Evolutionary conservation across 2,113 vertebrate genomes (phyloP).

Genomic region (Daboia siamensis): DNA sequence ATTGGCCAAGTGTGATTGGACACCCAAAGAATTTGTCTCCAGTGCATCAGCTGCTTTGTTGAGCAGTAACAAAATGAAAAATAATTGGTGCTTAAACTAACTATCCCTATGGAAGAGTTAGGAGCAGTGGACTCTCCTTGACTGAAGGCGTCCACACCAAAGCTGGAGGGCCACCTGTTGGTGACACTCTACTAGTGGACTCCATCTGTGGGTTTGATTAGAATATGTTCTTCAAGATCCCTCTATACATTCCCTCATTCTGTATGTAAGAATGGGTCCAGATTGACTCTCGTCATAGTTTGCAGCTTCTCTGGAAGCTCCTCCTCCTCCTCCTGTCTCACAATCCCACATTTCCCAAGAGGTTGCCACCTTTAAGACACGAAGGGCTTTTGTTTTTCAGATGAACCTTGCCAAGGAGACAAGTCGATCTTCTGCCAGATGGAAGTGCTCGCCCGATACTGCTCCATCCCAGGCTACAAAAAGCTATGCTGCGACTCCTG

Average conservation of each 20-base stretch:
- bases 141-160: neutral
- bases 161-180: neutral
- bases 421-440: constrained; percentile 98
- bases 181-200: neutral
- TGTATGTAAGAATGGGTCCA: neutral
- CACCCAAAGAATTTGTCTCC: neutral
- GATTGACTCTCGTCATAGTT: neutral
- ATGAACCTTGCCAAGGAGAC: constrained; percentile 89
- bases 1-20: neutral
- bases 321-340: neutral
- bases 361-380: rapidly evolving
- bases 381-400: constrained; percentile 69
- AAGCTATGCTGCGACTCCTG: constrained; percentile 94
- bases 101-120: neutral
- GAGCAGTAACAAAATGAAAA: neutral
- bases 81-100: neutral
- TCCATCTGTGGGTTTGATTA: neutral
- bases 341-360: neutral
- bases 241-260: neutral
- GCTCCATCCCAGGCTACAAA: constrained; percentile 93
- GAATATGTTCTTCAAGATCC: neutral
- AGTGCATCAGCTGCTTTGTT: neutral
- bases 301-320: neutral
- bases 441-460: constrained; percentile 93
- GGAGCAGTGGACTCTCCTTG: neutral